Evolutionary conservation across 1,140 invertebrate species (phyloP), one percentile per base, ranked within the genome.

Genomic region (Drosophila miranda): DNA sequence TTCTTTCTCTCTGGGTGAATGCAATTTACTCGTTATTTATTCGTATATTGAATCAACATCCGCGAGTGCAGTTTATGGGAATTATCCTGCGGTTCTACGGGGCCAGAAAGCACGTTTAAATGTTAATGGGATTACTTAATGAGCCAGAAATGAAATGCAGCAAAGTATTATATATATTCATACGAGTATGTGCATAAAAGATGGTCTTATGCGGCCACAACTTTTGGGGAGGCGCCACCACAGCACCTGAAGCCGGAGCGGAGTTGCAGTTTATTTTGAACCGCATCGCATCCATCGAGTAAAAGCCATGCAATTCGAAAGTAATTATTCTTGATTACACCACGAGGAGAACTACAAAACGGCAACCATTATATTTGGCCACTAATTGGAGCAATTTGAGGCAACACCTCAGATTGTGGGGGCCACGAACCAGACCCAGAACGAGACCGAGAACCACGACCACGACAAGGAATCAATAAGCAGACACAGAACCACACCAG

Each of bases 331-430:
- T 57, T 81, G 82, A 86, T 84, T 86, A 79, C 23, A 23, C 16
- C 28, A 56, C 53, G 44, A 42, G 45, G 49, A 41, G 58, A 73
- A 77, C 62, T 73, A 77, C 77, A 84, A 84, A 84, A 77, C 59
- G 73, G 51, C 58, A 54, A 74, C 64, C 81, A 87, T 86, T 86
- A 87, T 77, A 86, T 86, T 86, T 87, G 75, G 82, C 57, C 78
- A 86, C 82, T 86, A 86, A 86, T 86, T 86, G 82, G 84, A 87
- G 82, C 82, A 86, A 86, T 86, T 86, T 86, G 50, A 78, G 78
- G 71, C 84, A 86, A 87, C 82, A 86, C 82, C 82, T 86, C 61
- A 56, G 57, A 53, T 64, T 72, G 72, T 50, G 62, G 48, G 54
- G 43, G 34, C 34, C 34, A 38, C 9, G 11, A 38, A 13, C 3